These are phyloP conservation scores for Nyctibius bracteatus DNA, from an alignment of 2,113 vertebrate species.

Conservation along the genomic window DNA sequence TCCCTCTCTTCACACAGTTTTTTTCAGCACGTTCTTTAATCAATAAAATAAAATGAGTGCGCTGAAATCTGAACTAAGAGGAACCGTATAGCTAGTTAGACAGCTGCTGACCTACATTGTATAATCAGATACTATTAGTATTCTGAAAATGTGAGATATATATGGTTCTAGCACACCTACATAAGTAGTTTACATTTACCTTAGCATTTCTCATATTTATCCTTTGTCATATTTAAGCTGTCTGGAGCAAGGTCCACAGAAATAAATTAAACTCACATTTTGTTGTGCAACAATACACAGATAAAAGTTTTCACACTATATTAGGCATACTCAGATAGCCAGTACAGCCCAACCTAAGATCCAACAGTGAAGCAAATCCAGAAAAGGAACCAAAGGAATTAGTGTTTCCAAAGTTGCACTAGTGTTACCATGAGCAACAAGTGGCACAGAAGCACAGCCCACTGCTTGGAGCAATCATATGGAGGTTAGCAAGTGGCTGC, in stretches of 20 bases:
- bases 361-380: not conserved
- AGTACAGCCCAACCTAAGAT: not conserved
- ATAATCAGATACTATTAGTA: not conserved
- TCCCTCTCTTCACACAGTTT: not conserved
- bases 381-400: not conserved
- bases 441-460: not conserved
- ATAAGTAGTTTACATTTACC: not conserved
- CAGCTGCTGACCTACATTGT: not conserved
- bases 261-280: not conserved
- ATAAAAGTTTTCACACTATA: not conserved
- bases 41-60: not conserved
- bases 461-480: rapidly evolving
- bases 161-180: not conserved
- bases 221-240: not conserved
- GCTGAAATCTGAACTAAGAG: not conserved
- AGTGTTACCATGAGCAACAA: not conserved
- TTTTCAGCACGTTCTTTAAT: not conserved
- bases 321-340: not conserved
- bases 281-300: not conserved
- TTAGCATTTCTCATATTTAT: not conserved
- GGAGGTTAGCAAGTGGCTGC: not conserved
- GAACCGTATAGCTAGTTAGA: not conserved
- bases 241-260: not conserved
- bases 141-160: not conserved
- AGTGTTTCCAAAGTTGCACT: not conserved